Base-by-base conservation (phyloP, 2,888 invertebrate genomes). In the Drosophila limbata region DNA sequence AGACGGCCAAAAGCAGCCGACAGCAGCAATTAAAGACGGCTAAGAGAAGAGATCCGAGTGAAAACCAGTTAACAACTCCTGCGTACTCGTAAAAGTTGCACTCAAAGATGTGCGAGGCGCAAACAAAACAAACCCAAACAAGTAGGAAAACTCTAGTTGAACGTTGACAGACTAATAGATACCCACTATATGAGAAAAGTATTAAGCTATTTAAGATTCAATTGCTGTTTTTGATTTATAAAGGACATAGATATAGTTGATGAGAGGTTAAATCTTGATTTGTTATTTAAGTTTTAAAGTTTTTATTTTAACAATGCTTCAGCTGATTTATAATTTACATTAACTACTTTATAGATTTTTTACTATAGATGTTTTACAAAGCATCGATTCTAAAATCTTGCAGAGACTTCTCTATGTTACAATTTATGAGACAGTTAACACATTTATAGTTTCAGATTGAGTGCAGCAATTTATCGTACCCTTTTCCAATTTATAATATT, bases 21-120 rank as follows among this genome's bases (percentile, higher is more conserved):
- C 57, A 67, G 69, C 80, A 77, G 69, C 80, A 77, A 74, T 79
- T 79, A 79, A 79, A 74, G 80, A 51, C 51, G 59, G 56, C 55
- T 55, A 60, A 44, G 57, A 59, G 59, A 15, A 64, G 50, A 64
- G 69, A 69, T 57, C 42, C 65, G 28, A 69, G 65, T 59, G 64
- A 59, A 70, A 70, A 78, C 78, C 78, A 67, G 78, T 78, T 77
- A 50, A 40, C 42, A 59, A 37, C 59, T 69, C 69, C 69, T 69
- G 69, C 60, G 50, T 59, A 68, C 42, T 63, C 63, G 60, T 68
- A 74, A 57, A 67, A 73, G 76, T 65, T 78, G 76, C 66, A 56
- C 47, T 9, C 25, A 61, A 70, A 73, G 77, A 69, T 79, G 78
- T 69, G 62, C 69, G 66, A 62, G 28, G 15, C 25, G 45, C 50